Evolutionary conservation across 2,888 invertebrate genomes (phyloP).

Genomic region (Osmoderma eremita): DNA sequence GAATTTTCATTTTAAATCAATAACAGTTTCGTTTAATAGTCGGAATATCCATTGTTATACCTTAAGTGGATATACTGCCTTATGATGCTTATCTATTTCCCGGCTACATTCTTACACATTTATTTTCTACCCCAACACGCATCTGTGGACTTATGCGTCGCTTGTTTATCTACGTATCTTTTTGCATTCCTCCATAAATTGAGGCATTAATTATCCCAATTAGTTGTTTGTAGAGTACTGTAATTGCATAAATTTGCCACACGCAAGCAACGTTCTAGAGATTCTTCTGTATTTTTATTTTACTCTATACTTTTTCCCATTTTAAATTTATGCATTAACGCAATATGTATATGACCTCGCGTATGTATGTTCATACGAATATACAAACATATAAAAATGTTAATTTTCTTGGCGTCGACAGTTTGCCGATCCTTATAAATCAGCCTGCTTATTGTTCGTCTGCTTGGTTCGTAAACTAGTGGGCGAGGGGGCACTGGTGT

Average conservation of each 20-base stretch:
- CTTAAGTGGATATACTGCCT: no score
- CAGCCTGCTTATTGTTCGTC: conserved; percentile 35
- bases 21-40: no score
- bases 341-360: neutral
- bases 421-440: conserved; percentile 39
- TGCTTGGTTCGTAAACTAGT: conserved; percentile 16
- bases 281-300: neutral
- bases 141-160: no score
- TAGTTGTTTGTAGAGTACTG: conserved; percentile 12
- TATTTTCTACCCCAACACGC: no score
- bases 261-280: neutral
- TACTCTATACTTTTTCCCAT: conserved; percentile 17
- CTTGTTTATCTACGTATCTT: no score
- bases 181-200: no score
- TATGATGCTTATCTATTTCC: no score
- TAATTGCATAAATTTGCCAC: conserved; percentile 28
- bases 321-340: conserved; percentile 11
- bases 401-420: conserved; percentile 44
- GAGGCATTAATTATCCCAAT: conserved; percentile 30
- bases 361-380: conserved; percentile 12
- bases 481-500: neutral
- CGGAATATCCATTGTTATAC: no score
- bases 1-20: no score
- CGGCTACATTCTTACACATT: no score
- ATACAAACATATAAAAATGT: conserved; percentile 30